Evolutionary conservation across 1,140 invertebrate species (phyloP), one percentile per base, ranked within the genome.

Genomic region (Brachionus calyciflorus): DNA sequence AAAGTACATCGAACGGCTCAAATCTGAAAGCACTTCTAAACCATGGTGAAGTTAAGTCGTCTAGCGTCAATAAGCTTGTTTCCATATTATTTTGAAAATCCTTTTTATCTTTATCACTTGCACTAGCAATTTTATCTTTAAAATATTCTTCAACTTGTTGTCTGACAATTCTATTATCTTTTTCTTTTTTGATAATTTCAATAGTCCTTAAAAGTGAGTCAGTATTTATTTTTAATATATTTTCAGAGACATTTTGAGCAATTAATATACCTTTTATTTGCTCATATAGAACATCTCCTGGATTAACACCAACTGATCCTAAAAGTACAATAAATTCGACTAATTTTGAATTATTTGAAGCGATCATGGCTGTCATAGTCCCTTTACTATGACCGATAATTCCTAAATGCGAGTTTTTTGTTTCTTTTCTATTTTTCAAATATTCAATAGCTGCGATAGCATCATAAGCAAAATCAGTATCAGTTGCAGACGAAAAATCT

Each of bases 331-430:
- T 60, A 33, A 60, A 60, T 30, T 60, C 28, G 26, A 60, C 33
- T 60, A 33, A 19, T 26, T 30, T 60, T 12, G 55, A 60, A 0
- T 28, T 7, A 40, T 60, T 60, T 2, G 55, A 60, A 26, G 55
- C 55, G 6, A 60, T 60, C 7, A 60, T 60, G 4, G 55, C 30
- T 14, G 55, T 60, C 3, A 60, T n/a, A n/a, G 26, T 28, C 4
- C 55, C 55, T 37, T 60, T 60, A n/a, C 55, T 60, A 28, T 60
- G 55, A 37, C 55, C 55, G 5, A 60, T 26, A 12, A 60, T 10
- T 4, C 55, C 55, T n/a, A 60, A 28, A 30, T 6, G 12, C 1
- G 55, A 12, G 9, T 60, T 17, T 4, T 30, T 40, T 19, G 55
- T 60, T n/a, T 60, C 55, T 40, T 33, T 30, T 60, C 55, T 30